These are phyloP conservation scores for Nannobrachium achirus DNA, from an alignment of 2,113 vertebrate species.

Conservation along the genomic window DNA sequence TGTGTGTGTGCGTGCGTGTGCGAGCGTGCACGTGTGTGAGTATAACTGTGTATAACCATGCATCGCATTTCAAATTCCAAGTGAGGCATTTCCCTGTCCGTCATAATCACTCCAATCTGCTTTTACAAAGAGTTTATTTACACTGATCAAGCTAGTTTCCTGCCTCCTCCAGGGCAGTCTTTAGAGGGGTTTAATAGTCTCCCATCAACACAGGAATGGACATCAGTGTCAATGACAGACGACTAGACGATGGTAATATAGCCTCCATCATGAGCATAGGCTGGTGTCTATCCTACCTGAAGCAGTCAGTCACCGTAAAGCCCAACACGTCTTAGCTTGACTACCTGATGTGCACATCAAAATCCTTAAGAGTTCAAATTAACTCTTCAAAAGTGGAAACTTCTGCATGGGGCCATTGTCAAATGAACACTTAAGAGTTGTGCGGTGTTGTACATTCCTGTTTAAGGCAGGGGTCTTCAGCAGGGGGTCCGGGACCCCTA, in stretches of 20 bases:
- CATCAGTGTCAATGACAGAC: neutral
- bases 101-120: conserved; percentile 21
- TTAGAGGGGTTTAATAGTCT: neutral
- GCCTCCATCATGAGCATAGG: neutral
- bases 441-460: conserved; percentile 1
- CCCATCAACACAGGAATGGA: conserved; percentile 23
- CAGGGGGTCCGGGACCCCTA: too few species aligned
- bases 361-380: too few species aligned
- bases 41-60: neutral
- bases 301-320: neutral
- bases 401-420: too few species aligned
- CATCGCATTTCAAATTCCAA: conserved; percentile 1
- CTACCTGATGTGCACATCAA: neutral
- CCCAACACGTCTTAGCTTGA: neutral
- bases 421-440: too few species aligned
- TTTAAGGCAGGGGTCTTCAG: too few species aligned
- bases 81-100: conserved; percentile 24
- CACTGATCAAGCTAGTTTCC: conserved; percentile 32
- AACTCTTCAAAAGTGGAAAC: too few species aligned
- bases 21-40: neutral
- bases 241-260: neutral
- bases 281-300: neutral
- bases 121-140: conserved; percentile 26
- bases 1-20: neutral
- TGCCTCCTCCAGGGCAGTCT: neutral